Evolutionary conservation across 2,888 invertebrate genomes (phyloP).

Genomic region (Patella pellucida): DNA sequence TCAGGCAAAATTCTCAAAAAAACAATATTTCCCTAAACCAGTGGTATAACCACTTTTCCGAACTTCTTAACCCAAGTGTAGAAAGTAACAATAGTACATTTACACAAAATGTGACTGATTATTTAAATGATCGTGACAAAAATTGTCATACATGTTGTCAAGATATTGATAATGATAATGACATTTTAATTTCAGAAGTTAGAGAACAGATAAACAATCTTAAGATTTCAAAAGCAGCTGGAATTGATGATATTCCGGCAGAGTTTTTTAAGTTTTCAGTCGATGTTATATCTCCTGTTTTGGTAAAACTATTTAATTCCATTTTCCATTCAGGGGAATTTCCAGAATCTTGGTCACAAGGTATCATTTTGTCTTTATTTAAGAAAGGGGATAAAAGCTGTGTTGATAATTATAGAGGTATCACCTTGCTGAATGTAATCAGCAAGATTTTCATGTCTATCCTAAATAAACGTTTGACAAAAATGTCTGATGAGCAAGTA

Average conservation of each 20-base stretch:
- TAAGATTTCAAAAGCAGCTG: background rate
- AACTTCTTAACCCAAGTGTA: too few relatives aligned
- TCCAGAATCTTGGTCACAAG: background rate
- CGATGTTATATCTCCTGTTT: background rate
- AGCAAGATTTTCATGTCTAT: too few relatives aligned
- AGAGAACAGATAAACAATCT: background rate
- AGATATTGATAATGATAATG: background rate
- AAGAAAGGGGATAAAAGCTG: too few relatives aligned
- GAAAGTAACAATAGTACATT: too few relatives aligned
- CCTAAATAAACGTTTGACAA: too few relatives aligned
- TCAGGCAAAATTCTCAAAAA: too few relatives aligned
- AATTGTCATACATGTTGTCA: background rate
- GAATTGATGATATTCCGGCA: background rate
- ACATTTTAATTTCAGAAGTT: background rate
- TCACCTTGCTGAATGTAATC: too few relatives aligned
- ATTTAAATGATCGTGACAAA: background rate
- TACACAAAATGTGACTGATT: too few relatives aligned
- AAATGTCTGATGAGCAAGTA: too few relatives aligned
- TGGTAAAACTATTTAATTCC: background rate
- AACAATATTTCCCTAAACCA: too few relatives aligned
- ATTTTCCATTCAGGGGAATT: background rate
- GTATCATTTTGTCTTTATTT: background rate
- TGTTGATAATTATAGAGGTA: too few relatives aligned
- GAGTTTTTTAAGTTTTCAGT: background rate
- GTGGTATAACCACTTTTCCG: too few relatives aligned